These are phyloP conservation scores for Delichon dasypus DNA, from an alignment of 2,797 vertebrate genomes.

Conservation along the genomic window DNA sequence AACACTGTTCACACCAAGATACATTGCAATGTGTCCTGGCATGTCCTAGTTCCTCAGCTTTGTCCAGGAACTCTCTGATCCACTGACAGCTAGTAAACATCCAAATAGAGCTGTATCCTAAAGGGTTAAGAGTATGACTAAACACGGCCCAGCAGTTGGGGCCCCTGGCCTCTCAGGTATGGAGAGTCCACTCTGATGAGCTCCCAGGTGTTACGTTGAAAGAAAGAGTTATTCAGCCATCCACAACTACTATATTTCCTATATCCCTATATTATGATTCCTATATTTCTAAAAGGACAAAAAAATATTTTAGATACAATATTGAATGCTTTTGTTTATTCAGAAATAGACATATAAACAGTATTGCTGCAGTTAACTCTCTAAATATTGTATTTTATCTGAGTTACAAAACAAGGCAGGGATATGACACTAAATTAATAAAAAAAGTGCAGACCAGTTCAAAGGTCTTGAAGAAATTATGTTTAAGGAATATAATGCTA, in stretches of 20 bases:
- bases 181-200: not conserved
- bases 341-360: not conserved
- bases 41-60: fast-evolving
- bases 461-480: not conserved
- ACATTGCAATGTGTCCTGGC: not conserved
- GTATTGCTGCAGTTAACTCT: not conserved
- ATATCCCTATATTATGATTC: not conserved
- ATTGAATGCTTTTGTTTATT: not conserved
- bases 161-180: fast-evolving
- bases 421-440: not conserved
- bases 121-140: not conserved
- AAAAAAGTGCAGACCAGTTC: not conserved
- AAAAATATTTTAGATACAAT: not conserved
- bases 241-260: not conserved
- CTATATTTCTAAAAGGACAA: not conserved
- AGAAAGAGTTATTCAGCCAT: not conserved
- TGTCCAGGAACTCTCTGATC: not conserved
- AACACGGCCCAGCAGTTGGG: not conserved
- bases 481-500: not conserved
- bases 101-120: not conserved
- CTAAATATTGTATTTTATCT: not conserved
- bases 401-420: not conserved
- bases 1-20: not conserved
- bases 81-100: fast-evolving
- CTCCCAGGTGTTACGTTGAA: not conserved